Evolutionary conservation across 2,797 vertebrate species (phyloP).

Genomic region (Gymnoscopelus microlampas): DNA sequence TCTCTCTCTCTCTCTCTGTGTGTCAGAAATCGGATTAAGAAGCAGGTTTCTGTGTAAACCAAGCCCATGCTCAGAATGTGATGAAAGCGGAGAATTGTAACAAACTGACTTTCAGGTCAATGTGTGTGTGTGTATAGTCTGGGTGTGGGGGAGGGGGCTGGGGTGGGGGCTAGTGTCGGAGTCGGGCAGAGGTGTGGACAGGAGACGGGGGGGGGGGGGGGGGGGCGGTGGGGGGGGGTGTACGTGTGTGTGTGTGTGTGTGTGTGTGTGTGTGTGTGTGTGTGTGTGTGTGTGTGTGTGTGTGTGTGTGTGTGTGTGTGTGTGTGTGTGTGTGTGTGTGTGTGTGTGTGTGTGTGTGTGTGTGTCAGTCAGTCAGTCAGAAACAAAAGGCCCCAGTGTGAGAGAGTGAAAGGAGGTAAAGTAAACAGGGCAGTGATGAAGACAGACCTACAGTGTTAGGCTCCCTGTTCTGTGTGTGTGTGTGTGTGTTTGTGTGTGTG

Average conservation of each 20-base stretch:
- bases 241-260: constrained; percentile 30
- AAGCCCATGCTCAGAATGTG: neutral
- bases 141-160: no score
- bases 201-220: constrained; percentile 52
- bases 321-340: constrained; percentile 32
- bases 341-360: constrained; percentile 12
- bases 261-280: constrained; percentile 11
- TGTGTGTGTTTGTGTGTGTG: constrained; percentile 2
- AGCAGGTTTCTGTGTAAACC: no score
- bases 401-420: constrained; percentile 86
- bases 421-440: constrained; percentile 87
- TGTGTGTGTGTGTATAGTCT: neutral
- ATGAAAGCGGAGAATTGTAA: constrained; percentile 36
- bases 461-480: constrained; percentile 75
- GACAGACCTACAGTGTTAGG: constrained; percentile 86
- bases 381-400: constrained; percentile 90
- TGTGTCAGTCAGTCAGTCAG: constrained; percentile 25
- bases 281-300: constrained; percentile 31
- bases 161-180: constrained; percentile 13
- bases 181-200: constrained; percentile 49
- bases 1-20: no score
- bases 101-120: neutral
- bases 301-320: constrained; percentile 6
- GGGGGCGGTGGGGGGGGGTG: neutral
- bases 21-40: no score